Base-by-base conservation (phyloP, 2,888 invertebrate genomes). In the Tethea ocularis region DNA sequence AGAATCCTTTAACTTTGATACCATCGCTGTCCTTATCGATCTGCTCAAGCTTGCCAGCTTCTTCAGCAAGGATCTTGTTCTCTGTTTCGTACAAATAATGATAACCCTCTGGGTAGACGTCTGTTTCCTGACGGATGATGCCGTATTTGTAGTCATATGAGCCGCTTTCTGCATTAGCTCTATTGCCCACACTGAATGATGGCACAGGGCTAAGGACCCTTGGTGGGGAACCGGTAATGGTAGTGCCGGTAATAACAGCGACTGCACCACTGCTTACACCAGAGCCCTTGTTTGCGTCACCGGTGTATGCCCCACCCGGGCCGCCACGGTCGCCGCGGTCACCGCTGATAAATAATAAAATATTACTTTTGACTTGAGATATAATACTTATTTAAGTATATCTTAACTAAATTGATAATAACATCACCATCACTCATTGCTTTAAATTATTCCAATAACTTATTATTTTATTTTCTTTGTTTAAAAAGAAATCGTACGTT, bases 41-140 rank as follows among this genome's bases (percentile, higher is more conserved):
- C 60, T 82, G 75, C 64, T 91, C 91, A 1, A 93, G 54, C 46
- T 82, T 82, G 36, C 93, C 93, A 23, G 85, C 78, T 74, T 93
- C 93, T 64, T 92, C 93, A 8, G 90, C 90, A 17, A 89, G 85
- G 64, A 93, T 93, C 62, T 87, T 92, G 81, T 93, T 93, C 64
- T 91, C 89, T n/a, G 93, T 93, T 71, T 93, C 91, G 62, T 91
- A 93, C 17, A 91, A 79, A 73, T 89, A 93, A 72, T 90, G 92
- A 78, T 93, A 93, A 24, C 92, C 91, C 1, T 92, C 91, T 22
- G 86, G 78, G 0, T 57, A 33, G 11, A 87, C 67, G 0, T 92
- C 88, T 15, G 71, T 78, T 51, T 92, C 91, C 69, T 89, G 87
- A 38, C 92, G 91, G 66, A 93, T 87, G 72, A 92, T 88, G 33